phyloP scores from a whole-genome alignment of 1,140 invertebrate species.

The Cydia splendana region DNA sequence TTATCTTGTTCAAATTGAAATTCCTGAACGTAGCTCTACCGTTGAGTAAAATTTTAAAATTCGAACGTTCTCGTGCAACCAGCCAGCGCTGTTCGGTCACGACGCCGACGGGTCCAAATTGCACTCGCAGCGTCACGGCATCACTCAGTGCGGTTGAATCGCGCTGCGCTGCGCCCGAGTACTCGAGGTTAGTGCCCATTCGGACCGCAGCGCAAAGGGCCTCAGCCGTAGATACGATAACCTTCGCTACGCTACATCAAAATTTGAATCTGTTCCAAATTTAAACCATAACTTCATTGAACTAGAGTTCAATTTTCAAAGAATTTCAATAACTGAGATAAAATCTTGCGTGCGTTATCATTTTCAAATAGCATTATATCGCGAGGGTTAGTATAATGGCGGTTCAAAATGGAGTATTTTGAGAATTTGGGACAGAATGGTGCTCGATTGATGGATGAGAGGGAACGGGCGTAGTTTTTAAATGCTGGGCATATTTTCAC shows the following conservation, averaged over 20 bases:
- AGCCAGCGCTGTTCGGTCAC: conserved; percentile 23
- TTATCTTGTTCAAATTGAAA: conserved; percentile 9
- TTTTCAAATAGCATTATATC: conserved; percentile 18
- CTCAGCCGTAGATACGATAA: neutral
- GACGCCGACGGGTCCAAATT: conserved; percentile 31
- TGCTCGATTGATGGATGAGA: conserved; percentile 19
- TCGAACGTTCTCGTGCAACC: conserved; percentile 14
- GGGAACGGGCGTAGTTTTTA: conserved; percentile 13
- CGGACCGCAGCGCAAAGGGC: conserved; percentile 27
- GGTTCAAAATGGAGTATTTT: conserved; percentile 27
- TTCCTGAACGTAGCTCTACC: conserved; percentile 11
- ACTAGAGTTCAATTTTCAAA: neutral
- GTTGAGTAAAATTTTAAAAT: conserved; percentile 21
- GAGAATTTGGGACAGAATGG: conserved; percentile 21
- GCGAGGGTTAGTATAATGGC: conserved; percentile 20
- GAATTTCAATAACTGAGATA: neutral
- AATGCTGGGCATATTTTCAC: conserved; percentile 23
- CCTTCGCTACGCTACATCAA: neutral
- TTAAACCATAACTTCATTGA: neutral
- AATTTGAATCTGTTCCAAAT: neutral
- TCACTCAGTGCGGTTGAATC: conserved; percentile 31
- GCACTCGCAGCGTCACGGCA: conserved; percentile 19
- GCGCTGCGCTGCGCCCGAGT: conserved; percentile 1
- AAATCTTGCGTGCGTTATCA: neutral
- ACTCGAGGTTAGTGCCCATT: conserved; percentile 32